These are phyloP conservation scores for Sorex maritimensis DNA, from an alignment of 2,797 vertebrate genomes.

Conservation along the genomic window DNA sequence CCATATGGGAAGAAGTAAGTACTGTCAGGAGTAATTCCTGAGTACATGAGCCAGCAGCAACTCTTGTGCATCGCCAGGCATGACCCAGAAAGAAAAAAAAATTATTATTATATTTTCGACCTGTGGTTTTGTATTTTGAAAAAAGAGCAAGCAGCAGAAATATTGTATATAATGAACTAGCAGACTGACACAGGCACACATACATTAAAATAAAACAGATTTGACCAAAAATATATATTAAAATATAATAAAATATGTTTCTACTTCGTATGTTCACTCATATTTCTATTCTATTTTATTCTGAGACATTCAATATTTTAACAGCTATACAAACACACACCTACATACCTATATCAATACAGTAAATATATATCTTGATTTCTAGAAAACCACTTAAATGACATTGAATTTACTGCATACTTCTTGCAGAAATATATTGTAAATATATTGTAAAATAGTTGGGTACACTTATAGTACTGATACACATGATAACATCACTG, in stretches of 20 bases:
- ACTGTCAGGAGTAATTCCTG: too few relatives aligned
- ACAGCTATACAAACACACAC: not conserved
- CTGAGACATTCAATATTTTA: too few relatives aligned
- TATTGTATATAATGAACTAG: not conserved
- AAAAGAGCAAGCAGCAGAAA: not conserved
- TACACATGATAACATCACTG: not conserved
- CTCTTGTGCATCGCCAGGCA: too few relatives aligned
- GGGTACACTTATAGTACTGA: not conserved
- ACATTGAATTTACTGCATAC: not conserved
- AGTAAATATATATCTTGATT: not conserved
- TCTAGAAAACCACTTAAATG: not conserved
- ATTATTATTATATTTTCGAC: not conserved
- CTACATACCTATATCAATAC: not conserved
- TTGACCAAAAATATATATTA: not conserved
- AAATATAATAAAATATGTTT: too few relatives aligned
- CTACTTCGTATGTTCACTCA: too few relatives aligned
- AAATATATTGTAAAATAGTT: not conserved
- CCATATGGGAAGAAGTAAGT: too few relatives aligned
- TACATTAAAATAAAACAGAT: conserved; percentile 11
- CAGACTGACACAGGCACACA: not conserved
- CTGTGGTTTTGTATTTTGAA: conserved; percentile 8
- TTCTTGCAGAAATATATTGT: not conserved
- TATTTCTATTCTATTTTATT: too few relatives aligned
- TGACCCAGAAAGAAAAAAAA: too few relatives aligned
- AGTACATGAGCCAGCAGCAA: too few relatives aligned